Evolutionary conservation across 2,888 invertebrate species (phyloP).

Genomic region (Sphinx pinastri): DNA sequence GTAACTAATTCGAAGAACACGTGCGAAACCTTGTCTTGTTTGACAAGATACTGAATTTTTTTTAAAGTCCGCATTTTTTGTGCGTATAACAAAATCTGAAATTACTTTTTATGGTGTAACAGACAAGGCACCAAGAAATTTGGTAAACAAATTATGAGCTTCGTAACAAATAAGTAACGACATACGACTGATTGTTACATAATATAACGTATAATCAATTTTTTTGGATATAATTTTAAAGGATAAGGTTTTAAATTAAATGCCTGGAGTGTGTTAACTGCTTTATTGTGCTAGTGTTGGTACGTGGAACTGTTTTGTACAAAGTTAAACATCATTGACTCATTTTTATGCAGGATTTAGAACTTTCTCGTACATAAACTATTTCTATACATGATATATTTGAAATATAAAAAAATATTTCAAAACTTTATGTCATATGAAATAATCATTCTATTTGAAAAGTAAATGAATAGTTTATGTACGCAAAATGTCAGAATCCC

Average conservation of each 20-base stretch:
- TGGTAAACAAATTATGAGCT: conserved; percentile 49
- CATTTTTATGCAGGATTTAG: conserved; percentile 8
- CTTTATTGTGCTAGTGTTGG: conserved; percentile 44
- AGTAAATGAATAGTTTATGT: not conserved
- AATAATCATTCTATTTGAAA: not conserved
- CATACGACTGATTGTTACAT: conserved; percentile 61
- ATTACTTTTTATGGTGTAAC: conserved; percentile 28
- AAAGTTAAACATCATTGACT: not conserved
- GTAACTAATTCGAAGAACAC: too few relatives aligned
- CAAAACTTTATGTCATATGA: too few relatives aligned
- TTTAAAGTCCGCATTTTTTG: too few relatives aligned
- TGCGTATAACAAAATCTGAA: too few relatives aligned
- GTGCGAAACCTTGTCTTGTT: too few relatives aligned
- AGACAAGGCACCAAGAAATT: conserved; percentile 34
- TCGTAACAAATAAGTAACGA: conserved; percentile 51
- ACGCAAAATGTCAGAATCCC: conserved; percentile 31
- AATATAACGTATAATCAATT: conserved; percentile 31
- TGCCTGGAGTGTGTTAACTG: conserved; percentile 37
- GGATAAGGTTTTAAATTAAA: conserved; percentile 41
- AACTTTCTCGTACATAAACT: conserved; percentile 11
- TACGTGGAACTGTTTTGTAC: conserved; percentile 12
- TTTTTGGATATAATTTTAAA: conserved; percentile 39
- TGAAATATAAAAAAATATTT: too few relatives aligned
- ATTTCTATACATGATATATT: not conserved
- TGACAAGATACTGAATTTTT: too few relatives aligned